Evolutionary conservation across 2,888 invertebrate species (phyloP), one percentile per base, ranked within the genome.

Genomic region (Cheilosia scutellata): DNA sequence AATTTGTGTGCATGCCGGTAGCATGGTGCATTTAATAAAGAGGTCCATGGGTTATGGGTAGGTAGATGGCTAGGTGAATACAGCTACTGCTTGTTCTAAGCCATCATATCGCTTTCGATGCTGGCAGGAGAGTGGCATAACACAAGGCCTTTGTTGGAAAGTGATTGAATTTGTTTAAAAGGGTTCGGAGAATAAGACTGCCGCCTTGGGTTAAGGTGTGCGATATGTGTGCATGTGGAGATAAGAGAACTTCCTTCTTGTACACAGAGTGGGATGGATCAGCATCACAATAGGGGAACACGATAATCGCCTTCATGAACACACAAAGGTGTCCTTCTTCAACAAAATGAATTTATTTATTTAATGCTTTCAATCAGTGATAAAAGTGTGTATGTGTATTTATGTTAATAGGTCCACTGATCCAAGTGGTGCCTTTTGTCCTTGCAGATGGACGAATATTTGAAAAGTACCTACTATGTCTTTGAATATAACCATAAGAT

Each of bases 141-240:
- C 66, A 74, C 66, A 49, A 72, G 49, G 71, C 76, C 76, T 77
- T 86, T 86, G 82, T 82, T 76, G 20, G 47, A 72, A 76, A 74
- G 65, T 86, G 82, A 86, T 86, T 86, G 86, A 86, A 86, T 86
- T 86, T 82, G 68, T 72, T 74, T 77, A 58, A 82, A 77, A 66
- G 66, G 72, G 60, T 60, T 47, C 58, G 33, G 31, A 66, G 66
- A 40, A 47, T 49, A 57, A 78, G 42, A 42, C 58, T 63, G 51
- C 31, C 37, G 68, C 55, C 42, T 42, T 71, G 49, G 78, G 78
- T 71, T 58, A 49, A 40, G 58, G 58, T 74, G 42, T 66, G 63
- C 58, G 60, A 65, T 65, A 60, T 49, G 60, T 70, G 66, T 42
- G 31, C 62, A 37, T 49, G 60, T 62, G 42, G 7, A 71, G 80